Evolutionary conservation across 2,797 vertebrate genomes (phyloP).

Genomic region (Dendrocincla tyrannina): DNA sequence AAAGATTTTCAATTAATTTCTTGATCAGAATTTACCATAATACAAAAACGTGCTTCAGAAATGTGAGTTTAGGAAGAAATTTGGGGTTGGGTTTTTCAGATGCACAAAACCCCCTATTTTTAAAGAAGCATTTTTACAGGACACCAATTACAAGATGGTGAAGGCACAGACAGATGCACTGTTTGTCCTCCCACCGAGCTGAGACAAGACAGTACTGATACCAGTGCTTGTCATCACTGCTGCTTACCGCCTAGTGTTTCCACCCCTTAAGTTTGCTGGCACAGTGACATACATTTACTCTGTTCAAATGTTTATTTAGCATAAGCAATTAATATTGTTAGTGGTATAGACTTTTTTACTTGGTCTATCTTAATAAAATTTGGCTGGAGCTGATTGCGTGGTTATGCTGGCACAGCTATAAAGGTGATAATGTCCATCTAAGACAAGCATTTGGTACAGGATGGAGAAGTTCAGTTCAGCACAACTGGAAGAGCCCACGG

Average conservation of each 20-base stretch:
- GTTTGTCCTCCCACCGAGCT: not conserved
- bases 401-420: not conserved
- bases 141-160: not conserved
- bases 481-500: not conserved
- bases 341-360: not conserved
- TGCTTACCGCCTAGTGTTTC: not conserved
- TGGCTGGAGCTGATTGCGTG: not conserved
- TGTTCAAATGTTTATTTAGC: not conserved
- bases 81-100: not conserved
- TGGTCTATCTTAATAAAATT: not conserved
- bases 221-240: not conserved
- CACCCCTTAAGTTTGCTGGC: not conserved
- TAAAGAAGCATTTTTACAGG: not conserved
- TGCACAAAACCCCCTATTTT: not conserved
- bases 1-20: not conserved
- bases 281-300: not conserved
- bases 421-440: not conserved
- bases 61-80: not conserved
- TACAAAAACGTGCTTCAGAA: not conserved
- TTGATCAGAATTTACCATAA: not conserved
- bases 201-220: not conserved
- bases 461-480: not conserved
- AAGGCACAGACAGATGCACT: not conserved
- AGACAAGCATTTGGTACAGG: not conserved
- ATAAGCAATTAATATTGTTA: not conserved